Evolutionary conservation across 1,140 invertebrate species (phyloP), one percentile per base, ranked within the genome.

Genomic region (Ridgeia piscesae): DNA sequence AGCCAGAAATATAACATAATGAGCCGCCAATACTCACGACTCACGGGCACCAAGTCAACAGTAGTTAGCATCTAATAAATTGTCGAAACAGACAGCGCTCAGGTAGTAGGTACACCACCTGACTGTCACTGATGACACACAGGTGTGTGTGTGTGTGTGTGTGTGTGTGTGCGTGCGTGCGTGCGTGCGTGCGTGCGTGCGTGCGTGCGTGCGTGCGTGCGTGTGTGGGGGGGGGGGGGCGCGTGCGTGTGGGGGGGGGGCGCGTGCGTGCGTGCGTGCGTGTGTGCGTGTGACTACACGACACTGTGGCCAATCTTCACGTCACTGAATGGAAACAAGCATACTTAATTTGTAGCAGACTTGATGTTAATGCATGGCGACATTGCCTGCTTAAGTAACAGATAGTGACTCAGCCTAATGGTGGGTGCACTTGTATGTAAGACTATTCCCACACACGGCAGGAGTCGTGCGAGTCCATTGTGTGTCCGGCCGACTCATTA

Each of bases 91-190:
- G 58, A 21, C 58, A 21, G 58, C 58, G 58, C n/a, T n/a, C n/a
- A n/a, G n/a, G n/a, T n/a, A 2, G 17, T 77, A 77, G 58, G 27
- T 77, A 77, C 11, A 77, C 58, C 58, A 31, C 27, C 58, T 77
- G 58, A 77, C 17, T 77, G 58, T 2, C 58, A 21, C 27, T 77
- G n/a, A n/a, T n/a, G n/a, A n/a, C n/a, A n/a, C n/a, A n/a, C n/a
- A n/a, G n/a, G n/a, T n/a, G 4, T 42, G 91, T 35, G 89, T 89
- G 89, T 89, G 89, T 89, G 89, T 89, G 89, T 89, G 89, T 89
- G 89, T 89, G 89, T 89, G 89, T 89, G 89, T 89, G 89, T 89
- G 89, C 14, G 89, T 89, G 89, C 14, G 89, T 89, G 89, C 14
- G 89, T 89, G 89, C 14, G 89, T 89, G 89, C 14, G 89, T 89